These are phyloP conservation scores for Paradoxurus hermaphroditus DNA, from an alignment of 2,113 vertebrate species.

Conservation along the genomic window DNA sequence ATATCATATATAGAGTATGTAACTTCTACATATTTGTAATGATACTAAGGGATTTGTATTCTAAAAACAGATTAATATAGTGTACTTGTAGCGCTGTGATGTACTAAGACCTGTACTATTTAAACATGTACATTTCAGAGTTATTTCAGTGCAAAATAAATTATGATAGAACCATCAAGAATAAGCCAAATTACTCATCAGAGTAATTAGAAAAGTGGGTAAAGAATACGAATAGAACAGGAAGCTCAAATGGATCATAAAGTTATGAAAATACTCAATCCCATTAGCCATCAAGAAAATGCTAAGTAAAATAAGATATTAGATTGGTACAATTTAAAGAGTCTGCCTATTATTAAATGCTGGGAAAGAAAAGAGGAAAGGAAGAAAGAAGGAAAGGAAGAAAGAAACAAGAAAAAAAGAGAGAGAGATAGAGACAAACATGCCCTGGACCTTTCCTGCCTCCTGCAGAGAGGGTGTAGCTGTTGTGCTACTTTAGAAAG, in stretches of 20 bases:
- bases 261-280: neutral
- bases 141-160: slow-evolving; percentile 2
- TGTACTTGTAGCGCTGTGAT: neutral
- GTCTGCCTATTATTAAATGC: neutral
- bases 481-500: neutral
- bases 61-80: slow-evolving; percentile 13
- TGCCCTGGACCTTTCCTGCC: neutral
- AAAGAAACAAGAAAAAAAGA: neutral
- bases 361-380: neutral
- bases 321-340: neutral
- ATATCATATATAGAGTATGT: neutral
- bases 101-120: neutral
- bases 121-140: neutral
- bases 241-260: neutral
- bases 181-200: neutral
- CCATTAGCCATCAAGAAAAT: neutral
- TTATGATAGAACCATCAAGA: neutral
- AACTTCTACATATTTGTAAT: neutral
- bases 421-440: neutral
- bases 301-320: neutral
- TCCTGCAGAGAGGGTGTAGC: neutral
- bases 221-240: neutral
- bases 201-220: neutral
- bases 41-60: neutral
- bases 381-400: neutral